Conservation (phyloP, 2,797 vertebrate genomes). For the Lacerta viridis region DNA sequence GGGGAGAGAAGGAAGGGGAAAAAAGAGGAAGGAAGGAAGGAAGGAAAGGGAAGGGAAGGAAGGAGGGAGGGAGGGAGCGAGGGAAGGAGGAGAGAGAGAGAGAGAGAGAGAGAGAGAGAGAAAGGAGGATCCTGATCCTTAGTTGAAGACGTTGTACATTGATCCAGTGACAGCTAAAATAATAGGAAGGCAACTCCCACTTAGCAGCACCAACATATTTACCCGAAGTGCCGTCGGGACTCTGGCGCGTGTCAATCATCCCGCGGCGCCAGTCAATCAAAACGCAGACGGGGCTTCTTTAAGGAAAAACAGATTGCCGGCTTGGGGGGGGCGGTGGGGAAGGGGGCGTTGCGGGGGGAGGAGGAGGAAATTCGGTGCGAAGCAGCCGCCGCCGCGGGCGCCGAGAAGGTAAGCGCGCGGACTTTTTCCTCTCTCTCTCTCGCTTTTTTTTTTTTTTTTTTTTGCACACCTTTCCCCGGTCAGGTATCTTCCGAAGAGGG, state of each 20-base stretch:
- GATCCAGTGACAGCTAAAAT: slow-evolving; percentile 90
- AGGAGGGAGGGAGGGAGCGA: neutral
- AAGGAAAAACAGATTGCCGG: slow-evolving; percentile 2
- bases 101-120: slow-evolving; percentile 48
- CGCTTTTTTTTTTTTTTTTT: too few relatives aligned
- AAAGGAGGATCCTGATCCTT: slow-evolving; percentile 81
- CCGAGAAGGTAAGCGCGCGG: slow-evolving; percentile 13
- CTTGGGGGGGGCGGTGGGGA: too few relatives aligned
- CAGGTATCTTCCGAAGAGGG: neutral
- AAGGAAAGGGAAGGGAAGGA: too few relatives aligned
- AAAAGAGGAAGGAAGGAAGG: neutral
- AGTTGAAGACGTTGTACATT: slow-evolving; percentile 76
- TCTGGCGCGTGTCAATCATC: slow-evolving; percentile 72
- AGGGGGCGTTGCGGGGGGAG: neutral
- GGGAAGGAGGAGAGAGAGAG: neutral
- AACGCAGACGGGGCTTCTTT: slow-evolving; percentile 58
- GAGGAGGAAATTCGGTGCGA: neutral
- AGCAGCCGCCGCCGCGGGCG: slow-evolving; percentile 3
- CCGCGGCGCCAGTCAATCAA: slow-evolving; percentile 73
- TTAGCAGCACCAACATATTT: slow-evolving; percentile 78
- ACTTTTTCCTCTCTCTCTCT: too few relatives aligned
- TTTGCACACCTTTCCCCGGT: neutral
- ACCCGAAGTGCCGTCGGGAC: slow-evolving; percentile 85
- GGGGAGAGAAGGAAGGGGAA: neutral
- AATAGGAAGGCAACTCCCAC: slow-evolving; percentile 90